A percentile compares a stretch with the other conserved stretches of the same genome.
phyloP scores from a whole-genome alignment of 2,113 vertebrate species.

The Triplophysa tibetana region DNA sequence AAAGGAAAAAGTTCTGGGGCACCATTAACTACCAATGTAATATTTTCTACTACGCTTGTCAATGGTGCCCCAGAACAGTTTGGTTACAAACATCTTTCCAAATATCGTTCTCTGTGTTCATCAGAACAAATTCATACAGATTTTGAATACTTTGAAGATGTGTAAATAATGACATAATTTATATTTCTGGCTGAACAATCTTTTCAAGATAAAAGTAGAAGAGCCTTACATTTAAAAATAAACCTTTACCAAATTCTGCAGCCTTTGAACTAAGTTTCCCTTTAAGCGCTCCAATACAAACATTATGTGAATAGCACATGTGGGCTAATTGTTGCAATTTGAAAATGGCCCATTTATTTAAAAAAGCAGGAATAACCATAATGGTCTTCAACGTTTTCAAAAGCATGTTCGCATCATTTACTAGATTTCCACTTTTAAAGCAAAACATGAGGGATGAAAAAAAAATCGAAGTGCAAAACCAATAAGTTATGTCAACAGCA shows the following conservation, averaged over 20 bases:
- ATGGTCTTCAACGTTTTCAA: not conserved
- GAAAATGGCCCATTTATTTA: slow-evolving; percentile 14
- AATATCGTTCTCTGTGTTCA: too few relatives aligned
- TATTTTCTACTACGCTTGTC: too few relatives aligned
- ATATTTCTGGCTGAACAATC: too few relatives aligned
- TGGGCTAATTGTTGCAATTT: slow-evolving; percentile 27
- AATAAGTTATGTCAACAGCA: not conserved
- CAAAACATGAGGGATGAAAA: not conserved
- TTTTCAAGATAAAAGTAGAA: not conserved
- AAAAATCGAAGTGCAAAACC: not conserved
- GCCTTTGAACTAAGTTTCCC: not conserved
- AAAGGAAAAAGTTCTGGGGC: too few relatives aligned
- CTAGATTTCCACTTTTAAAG: slow-evolving; percentile 13
- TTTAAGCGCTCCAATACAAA: slow-evolving; percentile 7
- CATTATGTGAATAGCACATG: not conserved
- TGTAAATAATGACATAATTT: too few relatives aligned
- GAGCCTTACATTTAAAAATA: not conserved
- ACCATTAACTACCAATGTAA: too few relatives aligned
- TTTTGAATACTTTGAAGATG: too few relatives aligned
- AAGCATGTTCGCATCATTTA: slow-evolving; percentile 5
- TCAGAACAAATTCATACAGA: too few relatives aligned
- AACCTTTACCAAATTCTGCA: not conserved
- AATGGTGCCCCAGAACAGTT: too few relatives aligned
- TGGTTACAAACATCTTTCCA: too few relatives aligned
- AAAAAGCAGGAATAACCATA: slow-evolving; percentile 17